A percentile compares a stretch with the other conserved stretches of the same genome.
Evolutionary conservation across 1,140 invertebrate genomes (phyloP).

Genomic region (Drosophila rufa): DNA sequence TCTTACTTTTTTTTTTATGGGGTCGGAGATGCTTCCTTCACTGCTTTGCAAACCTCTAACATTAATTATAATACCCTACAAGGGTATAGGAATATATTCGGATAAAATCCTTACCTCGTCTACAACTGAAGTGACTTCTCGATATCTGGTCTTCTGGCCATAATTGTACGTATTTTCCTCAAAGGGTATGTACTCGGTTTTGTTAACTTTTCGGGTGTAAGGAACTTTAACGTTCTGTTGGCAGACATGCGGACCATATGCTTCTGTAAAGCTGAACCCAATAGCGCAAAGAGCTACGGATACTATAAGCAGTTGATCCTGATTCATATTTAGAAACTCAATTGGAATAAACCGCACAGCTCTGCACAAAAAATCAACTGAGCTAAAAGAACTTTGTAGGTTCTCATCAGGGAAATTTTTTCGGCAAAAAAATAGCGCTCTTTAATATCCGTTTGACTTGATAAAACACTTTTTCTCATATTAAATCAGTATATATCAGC

Average conservation of each 20-base stretch:
- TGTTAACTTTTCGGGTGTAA: not conserved
- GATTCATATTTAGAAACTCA: not conserved
- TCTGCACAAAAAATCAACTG: conserved; percentile 9
- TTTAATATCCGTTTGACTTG: not conserved
- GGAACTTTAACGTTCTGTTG: not conserved
- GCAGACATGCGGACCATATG: not conserved
- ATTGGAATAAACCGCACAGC: conserved; percentile 1
- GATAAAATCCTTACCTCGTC: not conserved
- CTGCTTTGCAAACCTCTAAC: no score
- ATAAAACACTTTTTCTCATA: not conserved
- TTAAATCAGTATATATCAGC: not conserved
- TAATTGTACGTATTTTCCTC: not conserved
- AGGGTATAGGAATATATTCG: no score
- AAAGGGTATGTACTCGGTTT: not conserved
- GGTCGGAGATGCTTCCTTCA: no score
- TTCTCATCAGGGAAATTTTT: not conserved
- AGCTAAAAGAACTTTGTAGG: not conserved
- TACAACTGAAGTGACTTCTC: conserved; percentile 8
- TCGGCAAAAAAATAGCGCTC: not conserved
- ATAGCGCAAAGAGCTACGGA: not conserved
- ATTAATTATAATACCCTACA: no score
- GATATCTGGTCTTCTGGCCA: not conserved
- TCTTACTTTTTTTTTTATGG: no score
- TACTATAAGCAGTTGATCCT: not conserved
- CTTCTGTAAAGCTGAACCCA: not conserved